Base-by-base conservation (phyloP, 2,888 invertebrate genomes). In the Pheosia tremula region DNA sequence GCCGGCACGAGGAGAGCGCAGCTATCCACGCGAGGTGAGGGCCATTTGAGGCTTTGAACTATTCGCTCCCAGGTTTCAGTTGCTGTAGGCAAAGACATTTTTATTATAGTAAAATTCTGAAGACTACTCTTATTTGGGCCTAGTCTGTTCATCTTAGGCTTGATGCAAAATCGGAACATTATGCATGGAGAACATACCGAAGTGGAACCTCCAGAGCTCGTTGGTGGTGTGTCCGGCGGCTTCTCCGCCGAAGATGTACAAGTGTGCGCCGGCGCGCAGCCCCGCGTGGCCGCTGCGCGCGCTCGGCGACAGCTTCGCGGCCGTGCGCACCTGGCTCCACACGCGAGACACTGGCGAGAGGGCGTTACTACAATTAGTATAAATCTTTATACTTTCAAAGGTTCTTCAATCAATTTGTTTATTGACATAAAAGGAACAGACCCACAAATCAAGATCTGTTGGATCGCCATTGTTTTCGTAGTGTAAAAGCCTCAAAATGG, bases 151-250 rank as follows among this genome's bases (percentile, higher is more conserved):
- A 36, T 11, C n/a, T 36, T 47, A 24, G 4, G n/a, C 24, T 24
- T 13, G 1, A n/a, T 41, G n/a, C 11, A 8, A 81, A 24, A 24
- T 24, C 24, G 24, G 24, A 24, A 24, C 24, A 24, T 24, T 86
- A 60, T 41, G 5, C 1, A 13, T 13, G 10, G 50, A 50, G 11
- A 3, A 36, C 54, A 68, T 68, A 97, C 97, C 96, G 84, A 97
- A 97, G 88, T 96, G 97, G 88, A 97, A 97, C 85, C 96, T 95
- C 97, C 97, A 97, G 56, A 97, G 93, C 79, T 97, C 97, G 83
- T 96, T 96, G 64, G 95, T 95, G 24, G 96, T 92, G 76, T 95
- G 95, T 0, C 97, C 97, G 67, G 94, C 94, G 69, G 95, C 92
- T 85, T 97, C 97, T 0, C 97, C 97, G 5, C 97, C 97, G 87